Evolutionary conservation across 2,797 vertebrate genomes (phyloP).

Genomic region (Sebastes elongatus): DNA sequence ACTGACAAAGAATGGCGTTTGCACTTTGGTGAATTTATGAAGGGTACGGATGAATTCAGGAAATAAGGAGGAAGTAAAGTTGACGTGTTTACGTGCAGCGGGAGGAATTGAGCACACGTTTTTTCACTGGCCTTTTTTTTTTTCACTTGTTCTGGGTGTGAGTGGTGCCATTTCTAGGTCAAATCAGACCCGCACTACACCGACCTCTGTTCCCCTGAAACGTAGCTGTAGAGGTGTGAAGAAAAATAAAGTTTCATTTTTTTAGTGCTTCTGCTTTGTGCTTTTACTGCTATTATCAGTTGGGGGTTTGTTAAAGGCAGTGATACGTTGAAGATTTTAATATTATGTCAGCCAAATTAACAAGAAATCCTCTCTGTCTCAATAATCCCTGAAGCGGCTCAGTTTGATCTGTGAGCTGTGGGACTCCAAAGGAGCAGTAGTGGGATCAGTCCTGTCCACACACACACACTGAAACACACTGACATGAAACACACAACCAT

Average conservation of each 20-base stretch:
- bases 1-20: conserved; percentile 48
- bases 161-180: conserved; percentile 49
- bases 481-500: conserved; percentile 39
- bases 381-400: conserved; percentile 27
- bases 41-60: conserved; percentile 50
- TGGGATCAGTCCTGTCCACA: conserved; percentile 59
- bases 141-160: conserved; percentile 41
- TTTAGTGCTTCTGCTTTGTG: conserved; percentile 48
- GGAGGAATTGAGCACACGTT: conserved; percentile 38
- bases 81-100: conserved; percentile 52
- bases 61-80: conserved; percentile 45
- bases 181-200: conserved; percentile 35
- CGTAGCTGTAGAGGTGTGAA: conserved; percentile 36
- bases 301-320: conserved; percentile 15
- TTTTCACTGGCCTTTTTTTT: conserved; percentile 44
- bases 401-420: conserved; percentile 45
- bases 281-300: conserved; percentile 42
- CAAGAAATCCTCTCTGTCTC: conserved; percentile 7
- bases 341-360: conserved; percentile 23
- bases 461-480: conserved; percentile 39
- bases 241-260: conserved; percentile 37
- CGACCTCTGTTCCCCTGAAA: conserved; percentile 30
- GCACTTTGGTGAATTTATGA: conserved; percentile 66
- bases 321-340: conserved; percentile 38
- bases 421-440: conserved; percentile 63